Evolutionary conservation across 2,113 vertebrate genomes (phyloP).

Genomic region (Petrocephalus zakoni): DNA sequence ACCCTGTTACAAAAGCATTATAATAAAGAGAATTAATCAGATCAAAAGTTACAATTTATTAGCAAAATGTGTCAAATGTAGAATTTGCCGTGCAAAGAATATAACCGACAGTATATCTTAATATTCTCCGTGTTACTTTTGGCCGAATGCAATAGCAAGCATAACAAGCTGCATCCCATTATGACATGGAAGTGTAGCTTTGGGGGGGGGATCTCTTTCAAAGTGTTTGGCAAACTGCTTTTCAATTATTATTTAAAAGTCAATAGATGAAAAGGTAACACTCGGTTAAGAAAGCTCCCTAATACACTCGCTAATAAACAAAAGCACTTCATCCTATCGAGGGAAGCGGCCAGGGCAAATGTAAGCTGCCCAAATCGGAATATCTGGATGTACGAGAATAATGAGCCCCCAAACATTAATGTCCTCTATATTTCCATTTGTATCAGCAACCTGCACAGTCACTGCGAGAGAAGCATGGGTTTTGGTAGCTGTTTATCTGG

Average conservation of each 20-base stretch:
- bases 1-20: background rate
- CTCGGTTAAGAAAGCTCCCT: background rate
- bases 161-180: background rate
- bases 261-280: background rate
- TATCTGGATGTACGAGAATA: background rate
- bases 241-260: constrained; percentile 16
- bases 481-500: background rate
- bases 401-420: background rate
- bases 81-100: background rate
- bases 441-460: background rate
- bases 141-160: background rate
- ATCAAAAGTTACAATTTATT: background rate
- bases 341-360: background rate
- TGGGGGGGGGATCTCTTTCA: background rate
- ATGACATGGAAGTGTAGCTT: background rate
- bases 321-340: background rate
- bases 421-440: background rate
- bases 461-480: background rate
- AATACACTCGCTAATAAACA: background rate
- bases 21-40: constrained; percentile 7
- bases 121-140: background rate
- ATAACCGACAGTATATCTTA: background rate
- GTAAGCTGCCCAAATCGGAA: background rate
- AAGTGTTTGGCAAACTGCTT: background rate
- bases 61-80: background rate